Base-by-base conservation (phyloP, 2,888 invertebrate species). In the Eupithecia inturbata region DNA sequence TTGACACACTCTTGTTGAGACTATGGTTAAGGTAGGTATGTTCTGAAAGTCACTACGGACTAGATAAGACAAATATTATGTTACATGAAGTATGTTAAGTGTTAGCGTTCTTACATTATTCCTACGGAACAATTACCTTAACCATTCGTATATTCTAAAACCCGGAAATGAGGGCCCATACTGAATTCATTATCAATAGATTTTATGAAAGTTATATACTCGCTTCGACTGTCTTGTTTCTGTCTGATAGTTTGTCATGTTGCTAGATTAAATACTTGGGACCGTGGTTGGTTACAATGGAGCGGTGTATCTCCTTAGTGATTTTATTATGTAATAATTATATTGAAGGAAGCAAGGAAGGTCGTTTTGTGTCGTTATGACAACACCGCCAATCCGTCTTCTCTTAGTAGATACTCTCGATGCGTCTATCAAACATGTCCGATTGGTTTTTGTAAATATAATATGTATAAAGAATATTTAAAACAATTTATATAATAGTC, bases 91-190 rank as follows among this genome's bases (percentile, higher is more conserved):
- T 88, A 87, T 87, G 83, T 89, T 91, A 89, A 88, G 88, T 90
- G 91, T 82, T 83, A 85, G 85, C 83, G 90, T 89, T 92, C 91
- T 92, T 91, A 92, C 92, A 91, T 90, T 90, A 89, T 83, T 88
- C 86, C 86, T 86, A 85, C 84, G 84, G 87, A 85, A 82, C 81
- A 84, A 77, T 79, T 71, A 77, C 82, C 84, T 84, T 83, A 82
- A 83, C 84, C 82, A 82, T 77, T 76, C 72, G 74, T 79, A 81
- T 79, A 78, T 79, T 73, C 71, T 75, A 77, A 79, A 73, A 78
- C 84, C 85, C 85, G 86, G 84, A 87, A 83, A 86, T 85, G 86
- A 87, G 83, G 86, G 86, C 85, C 83, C 85, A 86, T 84, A 86
- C 83, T 87, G 83, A 84, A 84, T 85, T 80, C 82, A 70, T 67